Base-by-base conservation (phyloP, 2,113 vertebrate genomes). In the Sinocyclocheilus grahami region DNA sequence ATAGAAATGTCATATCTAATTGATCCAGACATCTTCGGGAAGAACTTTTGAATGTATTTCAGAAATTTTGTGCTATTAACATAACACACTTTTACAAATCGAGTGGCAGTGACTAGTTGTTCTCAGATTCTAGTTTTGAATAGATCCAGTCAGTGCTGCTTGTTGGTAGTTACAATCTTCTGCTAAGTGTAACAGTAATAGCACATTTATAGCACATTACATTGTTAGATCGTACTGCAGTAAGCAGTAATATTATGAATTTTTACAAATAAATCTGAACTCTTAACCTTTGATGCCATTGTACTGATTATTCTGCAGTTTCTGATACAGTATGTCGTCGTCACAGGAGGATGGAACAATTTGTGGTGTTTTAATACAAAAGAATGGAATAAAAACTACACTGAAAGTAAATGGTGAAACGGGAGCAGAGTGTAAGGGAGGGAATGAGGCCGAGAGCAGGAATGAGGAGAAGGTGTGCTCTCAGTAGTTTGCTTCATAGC, bases 401-500 rank as follows among this genome's bases (percentile, higher is more conserved):
- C 20, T 46, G 72, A 3, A 75, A 48, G 39, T 48, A 48, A 60
- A 60, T 14, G 3, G 33, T 11, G 72, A n/a, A 46, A 46, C 10
- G 11, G 10, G 39, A 74, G 71, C 20, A 46, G 12, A 74, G 71
- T 46, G 11, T 53, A 77, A 77, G 3, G 0, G 6, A 77, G 75
- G 75, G 46, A 14, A 77, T 8, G 74, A 53, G 75, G 48, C 30
- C 13, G 1, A 48, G 72, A 78, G 53, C n/a, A 22, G 12, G n/a
- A 71, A 78, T 27, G 7, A 22, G 12, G 37, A 71, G 67, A 86
- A 67, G n/a, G 51, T 78, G 46, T 84, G 63, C 62, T 72, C 74
- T 86, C 85, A 88, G 69, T 80, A 62, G 63, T 85, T 76, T 79
- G 33, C 3, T n/a, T 3, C 78, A 2, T 76, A 33, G 14, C 22